Percentiles rank a stretch among this genome's conserved stretches.
These are phyloP conservation scores for Nemapogon koenigi DNA, from an alignment of 2,888 invertebrate genomes.

Conservation along the genomic window DNA sequence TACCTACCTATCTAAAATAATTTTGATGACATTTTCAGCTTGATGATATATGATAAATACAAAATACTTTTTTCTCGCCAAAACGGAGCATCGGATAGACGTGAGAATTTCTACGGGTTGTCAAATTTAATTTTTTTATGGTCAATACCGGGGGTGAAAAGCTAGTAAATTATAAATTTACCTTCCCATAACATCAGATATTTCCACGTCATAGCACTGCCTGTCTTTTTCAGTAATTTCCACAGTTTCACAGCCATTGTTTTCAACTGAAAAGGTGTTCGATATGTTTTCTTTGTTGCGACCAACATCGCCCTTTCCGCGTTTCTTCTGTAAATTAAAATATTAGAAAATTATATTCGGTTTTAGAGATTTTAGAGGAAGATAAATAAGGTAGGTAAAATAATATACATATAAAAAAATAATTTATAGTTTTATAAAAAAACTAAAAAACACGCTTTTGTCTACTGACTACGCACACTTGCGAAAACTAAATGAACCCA, in stretches of 20 bases:
- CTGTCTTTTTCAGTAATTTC: slow-evolving; percentile 63
- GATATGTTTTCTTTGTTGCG: slow-evolving; percentile 44
- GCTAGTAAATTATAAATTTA: slow-evolving; percentile 23
- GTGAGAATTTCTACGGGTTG: background rate
- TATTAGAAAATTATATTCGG: background rate
- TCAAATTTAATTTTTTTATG: background rate
- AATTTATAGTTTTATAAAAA: no score
- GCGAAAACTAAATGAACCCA: no score
- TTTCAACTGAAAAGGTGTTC: slow-evolving; percentile 24
- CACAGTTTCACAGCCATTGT: slow-evolving; percentile 21
- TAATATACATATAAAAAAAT: no score
- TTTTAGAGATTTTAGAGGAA: no score
- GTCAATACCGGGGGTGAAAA: background rate
- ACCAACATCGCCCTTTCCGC: slow-evolving; percentile 29
- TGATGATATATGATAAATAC: no score
- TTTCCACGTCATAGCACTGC: slow-evolving; percentile 61
- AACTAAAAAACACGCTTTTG: no score
- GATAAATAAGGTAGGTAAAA: no score
- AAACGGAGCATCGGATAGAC: background rate
- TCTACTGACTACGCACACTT: no score
- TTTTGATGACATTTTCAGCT: no score
- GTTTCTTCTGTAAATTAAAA: slow-evolving; percentile 37
- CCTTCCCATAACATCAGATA: slow-evolving; percentile 69
- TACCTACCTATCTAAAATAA: no score
- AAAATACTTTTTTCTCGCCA: no score